Conservation (phyloP, 2,888 invertebrate species). For the Scrobipalpa atriplicella region DNA sequence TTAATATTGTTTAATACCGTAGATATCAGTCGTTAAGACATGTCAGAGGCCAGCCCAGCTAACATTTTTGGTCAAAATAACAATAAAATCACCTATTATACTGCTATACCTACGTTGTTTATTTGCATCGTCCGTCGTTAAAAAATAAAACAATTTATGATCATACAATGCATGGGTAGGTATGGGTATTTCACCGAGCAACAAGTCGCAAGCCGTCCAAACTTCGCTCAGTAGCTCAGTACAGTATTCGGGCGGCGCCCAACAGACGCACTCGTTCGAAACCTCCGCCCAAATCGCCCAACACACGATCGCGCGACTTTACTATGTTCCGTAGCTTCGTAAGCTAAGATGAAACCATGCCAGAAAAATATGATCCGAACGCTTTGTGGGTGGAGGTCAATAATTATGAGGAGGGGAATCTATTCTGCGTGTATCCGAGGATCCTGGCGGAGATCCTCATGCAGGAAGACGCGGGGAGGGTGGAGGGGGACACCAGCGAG, state of each 20-base stretch:
- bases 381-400: slow-evolving; percentile 81
- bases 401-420: slow-evolving; percentile 80
- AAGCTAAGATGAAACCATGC: slow-evolving; percentile 50
- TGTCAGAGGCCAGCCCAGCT: too few species aligned
- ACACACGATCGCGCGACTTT: not conserved
- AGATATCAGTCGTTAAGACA: too few species aligned
- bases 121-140: too few species aligned
- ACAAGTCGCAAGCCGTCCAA: slow-evolving; percentile 47
- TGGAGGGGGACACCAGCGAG: slow-evolving; percentile 70
- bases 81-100: too few species aligned
- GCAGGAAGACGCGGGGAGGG: slow-evolving; percentile 72
- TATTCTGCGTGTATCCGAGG: slow-evolving; percentile 86
- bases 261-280: slow-evolving; percentile 46
- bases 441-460: slow-evolving; percentile 84
- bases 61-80: too few species aligned
- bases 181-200: slow-evolving; percentile 37
- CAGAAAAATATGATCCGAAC: slow-evolving; percentile 65
- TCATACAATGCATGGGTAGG: too few species aligned
- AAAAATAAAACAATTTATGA: too few species aligned
- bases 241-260: too few species aligned
- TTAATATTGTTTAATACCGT: too few species aligned
- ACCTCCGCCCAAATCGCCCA: slow-evolving; percentile 31
- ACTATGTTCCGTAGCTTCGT: not conserved
- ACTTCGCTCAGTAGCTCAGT: too few species aligned
- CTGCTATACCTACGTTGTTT: too few species aligned